Evolutionary conservation across 1,140 invertebrate species (phyloP), one percentile per base, ranked within the genome.

Genomic region (Megalonaias nervosa): DNA sequence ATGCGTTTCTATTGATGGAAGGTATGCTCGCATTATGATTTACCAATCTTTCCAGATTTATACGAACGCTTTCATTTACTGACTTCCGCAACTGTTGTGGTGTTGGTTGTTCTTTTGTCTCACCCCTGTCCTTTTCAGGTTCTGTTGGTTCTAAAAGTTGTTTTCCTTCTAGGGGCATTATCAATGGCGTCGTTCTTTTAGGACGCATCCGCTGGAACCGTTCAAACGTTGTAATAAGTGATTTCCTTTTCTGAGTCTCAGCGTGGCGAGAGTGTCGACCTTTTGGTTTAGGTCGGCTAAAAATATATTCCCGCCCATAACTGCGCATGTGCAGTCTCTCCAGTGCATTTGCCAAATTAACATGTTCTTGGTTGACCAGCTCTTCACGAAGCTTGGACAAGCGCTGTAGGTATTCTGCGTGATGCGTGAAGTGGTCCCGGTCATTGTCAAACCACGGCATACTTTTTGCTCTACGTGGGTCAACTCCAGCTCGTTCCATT

Each of bases 201-300:
- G 84, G 86, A 59, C 86, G 78, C 80, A 85, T 87, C 23, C 82
- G 83, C 23, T 85, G 79, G 61, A 88, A 87, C 60, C 84, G 82
- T 72, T 88, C 86, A 19, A 86, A 77, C 5, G 86, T 87, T 21
- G 85, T 88, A 23, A 85, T 21, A 65, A 88, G 67, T 14, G 79
- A 69, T 55, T 77, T 80, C 2, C 71, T 59, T 16, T 72, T 67
- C 2, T 57, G 26, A 65, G 23, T 74, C 26, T 67, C 64, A 64
- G 26, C 38, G 38, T 38, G 21, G 31, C 38, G 9, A 68, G 48
- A n/a, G 56, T 38, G 55, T 75, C 67, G 31, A 72, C 79, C 23
- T 70, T 73, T 48, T n/a, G 58, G 26, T 56, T 66, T 58, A 66
- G 74, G 38, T 48, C 38, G 64, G 56, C 58, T 64, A 67, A 68